Evolutionary conservation across 2,113 vertebrate species (phyloP).

Genomic region (Pseudonaja textilis): DNA sequence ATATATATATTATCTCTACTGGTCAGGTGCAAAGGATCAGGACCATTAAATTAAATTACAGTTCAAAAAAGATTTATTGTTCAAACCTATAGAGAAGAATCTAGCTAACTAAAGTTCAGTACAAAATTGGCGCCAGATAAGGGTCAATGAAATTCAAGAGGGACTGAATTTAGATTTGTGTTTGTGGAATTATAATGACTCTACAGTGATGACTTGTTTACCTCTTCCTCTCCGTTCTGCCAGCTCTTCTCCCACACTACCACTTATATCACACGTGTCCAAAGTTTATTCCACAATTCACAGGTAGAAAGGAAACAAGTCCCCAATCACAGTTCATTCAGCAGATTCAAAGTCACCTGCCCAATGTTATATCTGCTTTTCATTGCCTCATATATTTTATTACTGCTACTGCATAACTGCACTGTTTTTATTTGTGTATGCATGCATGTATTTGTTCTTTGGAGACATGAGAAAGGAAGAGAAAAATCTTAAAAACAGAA

Average conservation of each 20-base stretch:
- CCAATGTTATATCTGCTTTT: background rate
- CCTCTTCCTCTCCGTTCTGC: no score
- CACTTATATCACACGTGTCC: background rate
- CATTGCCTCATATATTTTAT: background rate
- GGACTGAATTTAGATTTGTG: background rate
- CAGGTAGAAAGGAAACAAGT: background rate
- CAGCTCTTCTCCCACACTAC: background rate
- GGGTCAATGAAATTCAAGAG: background rate
- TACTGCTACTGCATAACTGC: background rate
- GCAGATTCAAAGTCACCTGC: background rate
- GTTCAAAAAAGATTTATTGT: background rate
- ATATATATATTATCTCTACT: background rate
- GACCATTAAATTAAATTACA: background rate
- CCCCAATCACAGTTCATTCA: background rate
- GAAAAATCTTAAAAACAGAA: background rate
- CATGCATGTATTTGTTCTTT: background rate
- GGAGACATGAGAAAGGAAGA: background rate
- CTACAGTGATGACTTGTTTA: background rate
- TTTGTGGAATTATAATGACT: background rate
- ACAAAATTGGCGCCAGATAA: background rate
- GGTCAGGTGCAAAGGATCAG: background rate
- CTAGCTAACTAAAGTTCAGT: background rate
- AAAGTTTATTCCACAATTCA: background rate
- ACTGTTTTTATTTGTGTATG: background rate
- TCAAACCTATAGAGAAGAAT: background rate